A percentile compares a stretch with the other conserved stretches of the same genome.
phyloP scores from a whole-genome alignment of 2,888 invertebrate genomes.

The Siphlonurus alternatus region DNA sequence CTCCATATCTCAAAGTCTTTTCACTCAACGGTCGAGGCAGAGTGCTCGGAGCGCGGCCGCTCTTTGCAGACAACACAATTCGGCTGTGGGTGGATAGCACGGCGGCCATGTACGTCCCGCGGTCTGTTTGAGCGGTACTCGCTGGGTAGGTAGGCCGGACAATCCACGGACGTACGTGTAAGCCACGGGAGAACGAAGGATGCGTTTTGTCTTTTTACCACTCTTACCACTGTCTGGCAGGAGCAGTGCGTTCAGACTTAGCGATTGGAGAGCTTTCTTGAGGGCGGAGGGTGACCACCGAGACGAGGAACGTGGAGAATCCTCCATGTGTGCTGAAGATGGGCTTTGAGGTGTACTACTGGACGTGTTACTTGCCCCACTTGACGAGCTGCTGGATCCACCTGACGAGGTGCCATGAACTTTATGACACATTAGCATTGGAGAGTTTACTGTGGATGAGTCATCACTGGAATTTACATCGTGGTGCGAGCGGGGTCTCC shows the following conservation, averaged over 20 bases:
- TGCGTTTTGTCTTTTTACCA: constrained; percentile 25
- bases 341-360: neutral
- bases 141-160: constrained; percentile 64
- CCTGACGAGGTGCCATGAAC: neutral
- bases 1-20: too few species aligned
- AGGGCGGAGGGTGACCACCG: neutral
- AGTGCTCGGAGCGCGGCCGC: neutral
- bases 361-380: neutral
- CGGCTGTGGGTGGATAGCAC: neutral
- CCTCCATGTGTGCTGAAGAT: neutral
- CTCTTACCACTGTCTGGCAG: neutral
- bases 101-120: neutral
- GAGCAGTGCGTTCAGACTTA: neutral
- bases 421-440: too few species aligned
- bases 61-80: neutral
- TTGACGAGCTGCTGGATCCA: neutral
- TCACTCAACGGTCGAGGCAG: neutral
- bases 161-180: constrained; percentile 68
- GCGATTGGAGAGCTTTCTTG: neutral
- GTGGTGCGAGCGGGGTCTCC: neutral
- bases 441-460: neutral
- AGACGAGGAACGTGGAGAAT: neutral
- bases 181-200: constrained; percentile 57
- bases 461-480: neutral
- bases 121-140: constrained; percentile 36